phyloP scores from a whole-genome alignment of 1,140 invertebrate genomes.

The Caenorhabditis remanei region DNA sequence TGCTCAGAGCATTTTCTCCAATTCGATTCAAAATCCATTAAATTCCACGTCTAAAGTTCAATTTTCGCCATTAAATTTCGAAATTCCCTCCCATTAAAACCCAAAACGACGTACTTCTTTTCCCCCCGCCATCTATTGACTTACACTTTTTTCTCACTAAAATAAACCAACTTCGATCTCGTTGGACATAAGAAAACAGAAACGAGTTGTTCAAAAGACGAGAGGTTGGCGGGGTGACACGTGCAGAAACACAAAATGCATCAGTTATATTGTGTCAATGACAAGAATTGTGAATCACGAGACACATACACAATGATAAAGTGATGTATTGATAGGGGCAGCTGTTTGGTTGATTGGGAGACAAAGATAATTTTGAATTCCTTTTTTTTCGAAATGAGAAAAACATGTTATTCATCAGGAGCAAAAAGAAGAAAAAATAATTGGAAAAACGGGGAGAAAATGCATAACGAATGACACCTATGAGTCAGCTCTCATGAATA shows the following conservation, averaged over 20 bases:
- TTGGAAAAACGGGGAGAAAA: background rate
- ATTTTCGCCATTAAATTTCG: too few relatives aligned
- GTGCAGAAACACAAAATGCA: background rate
- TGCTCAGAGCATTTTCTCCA: too few relatives aligned
- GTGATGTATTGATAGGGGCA: background rate
- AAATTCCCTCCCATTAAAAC: too few relatives aligned
- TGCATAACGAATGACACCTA: background rate
- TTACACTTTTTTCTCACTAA: background rate
- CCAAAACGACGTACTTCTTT: too few relatives aligned
- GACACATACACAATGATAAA: background rate
- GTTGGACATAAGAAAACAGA: background rate
- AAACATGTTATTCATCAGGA: background rate
- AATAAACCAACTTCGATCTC: background rate
- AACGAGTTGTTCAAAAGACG: background rate
- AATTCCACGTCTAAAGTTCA: too few relatives aligned
- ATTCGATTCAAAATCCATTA: too few relatives aligned
- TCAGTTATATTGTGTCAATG: conserved; percentile 3
- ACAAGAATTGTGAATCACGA: conserved; percentile 32
- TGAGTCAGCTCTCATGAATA: background rate
- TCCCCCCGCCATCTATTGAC: too few relatives aligned
- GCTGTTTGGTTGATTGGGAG: conserved; percentile 7
- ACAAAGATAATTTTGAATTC: background rate
- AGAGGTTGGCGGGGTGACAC: background rate
- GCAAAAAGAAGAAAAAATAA: background rate
- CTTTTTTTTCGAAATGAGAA: background rate